Conservation (phyloP, 2,888 invertebrate species). For the Physocephala rufipes region DNA sequence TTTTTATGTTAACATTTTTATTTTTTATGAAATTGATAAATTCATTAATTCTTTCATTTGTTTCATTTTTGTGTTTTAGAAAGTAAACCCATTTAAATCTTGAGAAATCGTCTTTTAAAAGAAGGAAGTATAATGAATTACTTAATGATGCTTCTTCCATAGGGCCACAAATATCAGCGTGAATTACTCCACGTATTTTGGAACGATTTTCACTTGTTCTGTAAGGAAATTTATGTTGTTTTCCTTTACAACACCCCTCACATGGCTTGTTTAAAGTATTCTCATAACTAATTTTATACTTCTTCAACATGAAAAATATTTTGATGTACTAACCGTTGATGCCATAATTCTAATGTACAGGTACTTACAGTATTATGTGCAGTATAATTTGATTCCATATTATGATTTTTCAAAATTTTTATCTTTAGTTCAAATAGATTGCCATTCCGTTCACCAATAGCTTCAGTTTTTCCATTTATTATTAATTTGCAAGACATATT, state of each 20-base stretch:
- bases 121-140: not conserved
- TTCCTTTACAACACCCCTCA: not conserved
- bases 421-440: constrained; percentile 1
- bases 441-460: constrained; percentile 4
- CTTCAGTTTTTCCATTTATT: constrained; percentile 5
- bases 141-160: not conserved
- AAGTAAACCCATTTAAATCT: not conserved
- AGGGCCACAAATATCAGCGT: not conserved
- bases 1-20: too few species aligned
- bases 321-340: too few species aligned
- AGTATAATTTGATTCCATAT: too few species aligned
- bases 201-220: constrained; percentile 3
- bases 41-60: not conserved
- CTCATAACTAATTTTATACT: too few species aligned
- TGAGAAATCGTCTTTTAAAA: not conserved
- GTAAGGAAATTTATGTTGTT: not conserved
- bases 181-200: constrained; percentile 1
- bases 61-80: not conserved
- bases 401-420: not conserved
- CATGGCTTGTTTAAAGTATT: not conserved
- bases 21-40: not conserved
- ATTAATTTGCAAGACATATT: constrained; percentile 9
- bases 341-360: too few species aligned
- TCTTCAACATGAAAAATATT: too few species aligned
- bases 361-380: too few species aligned